Base-by-base conservation (phyloP, 2,797 vertebrate species). In the Craterocephalus amniculus region DNA sequence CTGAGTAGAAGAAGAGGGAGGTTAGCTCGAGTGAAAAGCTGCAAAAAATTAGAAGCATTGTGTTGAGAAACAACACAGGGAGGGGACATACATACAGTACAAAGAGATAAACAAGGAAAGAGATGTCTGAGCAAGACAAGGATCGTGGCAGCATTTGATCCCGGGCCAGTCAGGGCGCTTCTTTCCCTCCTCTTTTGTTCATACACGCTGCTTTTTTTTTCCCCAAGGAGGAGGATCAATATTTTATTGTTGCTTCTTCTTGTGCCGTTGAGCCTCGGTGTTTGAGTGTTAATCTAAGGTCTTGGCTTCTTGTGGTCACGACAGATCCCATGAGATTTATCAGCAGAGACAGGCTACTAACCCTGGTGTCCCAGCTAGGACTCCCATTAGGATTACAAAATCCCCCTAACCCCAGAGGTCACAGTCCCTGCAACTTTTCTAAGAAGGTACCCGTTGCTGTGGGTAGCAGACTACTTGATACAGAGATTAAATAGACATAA, bases 201-300 rank as follows among this genome's bases (percentile, higher is more conserved):
- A 29, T 64, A 58, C 62, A 57, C 8, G 4, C 36, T 36, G 60
- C 58, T 26, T 78, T 83, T 72, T 71, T 52, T 72, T 67, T 4
- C 35, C 31, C n/a, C n/a, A n/a, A 29, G 72, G 80, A 83, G 38
- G 13, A 45, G 36, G 77, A 87, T 92, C 87, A 70, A 89, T 89
- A 79, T 69, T 79, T 64, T 67, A 78, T 76, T 76, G 82, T 80
- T 80, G 65, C 70, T 57, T 64, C 70, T 81, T 58, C 54, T 85
- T 83, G 81, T 85, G 76, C 62, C 63, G 77, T 73, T 86, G 80
- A 87, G 88, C 82, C 83, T 61, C 51, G 0, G 70, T 70, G 80
- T 83, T 84, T 76, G 75, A 78, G 78, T 68, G 76, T 81, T 89
- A 89, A 90, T 88, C 76, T 69, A 62, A 65, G 78, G 79, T 84